Evolutionary conservation across 2,888 invertebrate species (phyloP), one percentile per base, ranked within the genome.

Genomic region (Odontomyia ornata): DNA sequence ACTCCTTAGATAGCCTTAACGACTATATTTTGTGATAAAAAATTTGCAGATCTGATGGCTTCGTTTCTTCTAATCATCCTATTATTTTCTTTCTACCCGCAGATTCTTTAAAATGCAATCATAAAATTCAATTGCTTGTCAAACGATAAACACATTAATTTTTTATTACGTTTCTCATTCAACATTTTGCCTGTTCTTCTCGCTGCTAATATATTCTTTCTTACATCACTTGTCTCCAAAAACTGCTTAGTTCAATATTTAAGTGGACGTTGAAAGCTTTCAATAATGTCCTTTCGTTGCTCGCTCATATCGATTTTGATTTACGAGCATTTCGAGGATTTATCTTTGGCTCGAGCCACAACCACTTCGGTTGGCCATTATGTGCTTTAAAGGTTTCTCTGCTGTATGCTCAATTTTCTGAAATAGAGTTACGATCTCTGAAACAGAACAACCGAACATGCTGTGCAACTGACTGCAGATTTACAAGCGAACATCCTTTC

Each of bases 251-350:
- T n/a, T 69, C 15, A 36, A 47, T 46, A 69, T 69, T 69, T 47
- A 69, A 69, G 69, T 69, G 69, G 69, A 69, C 46, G 69, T 69
- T 47, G 69, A 47, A 69, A 47, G 69, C 69, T 47, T 47, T 69
- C 69, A 46, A 69, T 69, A 46, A 69, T 47, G 47, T 69, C 69
- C 47, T 69, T 69, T 69, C 69, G 69, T 47, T 46, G 27, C 5
- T 36, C 46, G 43, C 69, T 69, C 69, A 47, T 69, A 73, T 73
- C 73, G 73, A 73, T 73, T 73, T 72, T 72, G 72, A 72, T 72
- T 72, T 72, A 72, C 65, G 43, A 67, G 65, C 3, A 46, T 46
- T 47, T 69, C 47, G 23, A 69, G 46, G 47, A 69, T 43, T 72
- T 72, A 56, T 73, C 52, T 21, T 25, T 69, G 23, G 30, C 21